Evolutionary conservation across 2,888 invertebrate species (phyloP), one percentile per base, ranked within the genome.

Genomic region (Pammene fasciana): DNA sequence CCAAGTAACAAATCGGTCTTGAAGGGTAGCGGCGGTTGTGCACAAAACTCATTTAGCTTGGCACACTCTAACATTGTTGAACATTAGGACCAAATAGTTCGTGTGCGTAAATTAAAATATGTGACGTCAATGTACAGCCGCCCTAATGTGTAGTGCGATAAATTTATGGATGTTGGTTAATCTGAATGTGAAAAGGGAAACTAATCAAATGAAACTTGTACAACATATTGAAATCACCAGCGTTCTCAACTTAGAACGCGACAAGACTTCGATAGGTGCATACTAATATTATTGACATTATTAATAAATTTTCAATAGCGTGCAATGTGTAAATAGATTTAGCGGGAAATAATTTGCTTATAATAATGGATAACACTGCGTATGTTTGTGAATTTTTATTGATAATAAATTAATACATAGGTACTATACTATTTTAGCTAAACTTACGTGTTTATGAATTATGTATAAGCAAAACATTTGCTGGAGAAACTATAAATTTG

Each of bases 301-400:
- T 70, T 70, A 54, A 60, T 56, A 64, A 55, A 61, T 16, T 54
- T 65, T 60, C 65, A 70, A 65, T 70, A 65, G 70, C 70, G 65
- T 70, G 70, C 70, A 65, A 70, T 70, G 60, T 65, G 70, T 70
- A 65, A 70, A 65, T 70, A 70, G 26, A 43, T 46, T 70, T 54
- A 60, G 60, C 38, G 41, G 65, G 45, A 65, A 65, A 55, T 65
- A 48, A 65, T 55, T 68, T 65, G 70, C 70, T 65, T 70, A 48
- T 68, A 65, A 54, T 66, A 59, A 59, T 60, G 52, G 36, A 38
- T 70, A 70, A 70, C 70, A 70, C 45, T 60, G 65, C 65, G 46
- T 70, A 65, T 65, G 60, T 60, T 70, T 70, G 70, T 70, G 70
- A 65, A 48, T 48, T 55, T 68, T 65, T 65, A 70, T 65, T 70